Conservation (phyloP, 2,113 vertebrate species). For the Solea senegalensis region DNA sequence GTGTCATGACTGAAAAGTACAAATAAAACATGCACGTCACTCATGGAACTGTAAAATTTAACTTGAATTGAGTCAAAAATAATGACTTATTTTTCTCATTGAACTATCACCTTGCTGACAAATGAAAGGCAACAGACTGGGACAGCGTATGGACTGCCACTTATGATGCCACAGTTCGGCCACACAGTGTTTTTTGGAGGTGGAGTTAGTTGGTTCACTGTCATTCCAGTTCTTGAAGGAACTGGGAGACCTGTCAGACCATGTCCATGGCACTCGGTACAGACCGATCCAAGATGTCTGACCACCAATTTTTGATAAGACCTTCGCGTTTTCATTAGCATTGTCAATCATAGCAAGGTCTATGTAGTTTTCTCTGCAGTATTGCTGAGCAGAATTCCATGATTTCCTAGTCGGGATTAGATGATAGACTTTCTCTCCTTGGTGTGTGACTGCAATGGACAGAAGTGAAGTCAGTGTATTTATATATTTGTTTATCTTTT, state of each 20-base stretch:
- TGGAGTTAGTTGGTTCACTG: fast-evolving
- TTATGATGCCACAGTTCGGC: fast-evolving
- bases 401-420: fast-evolving
- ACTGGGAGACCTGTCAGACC: slow-evolving; percentile 30
- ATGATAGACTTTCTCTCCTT: not conserved
- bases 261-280: slow-evolving; percentile 23
- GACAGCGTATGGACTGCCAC: not conserved
- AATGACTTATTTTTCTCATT: not conserved
- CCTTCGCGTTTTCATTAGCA: not conserved
- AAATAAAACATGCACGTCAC: not conserved
- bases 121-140: fast-evolving
- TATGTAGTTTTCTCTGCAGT: slow-evolving; percentile 17
- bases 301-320: fast-evolving
- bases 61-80: no score
- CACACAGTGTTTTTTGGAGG: not conserved
- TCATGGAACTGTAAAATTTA: not conserved
- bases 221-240: not conserved
- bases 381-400: not conserved
- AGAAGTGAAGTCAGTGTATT: not conserved
- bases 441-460: slow-evolving; percentile 6
- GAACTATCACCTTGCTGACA: slow-evolving; percentile 35
- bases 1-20: not conserved
- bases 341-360: slow-evolving; percentile 30
- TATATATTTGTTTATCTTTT: not conserved
- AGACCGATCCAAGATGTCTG: slow-evolving; percentile 6